Evolutionary conservation across 2,113 vertebrate species (phyloP).

Genomic region (Triplophysa dalaica): DNA sequence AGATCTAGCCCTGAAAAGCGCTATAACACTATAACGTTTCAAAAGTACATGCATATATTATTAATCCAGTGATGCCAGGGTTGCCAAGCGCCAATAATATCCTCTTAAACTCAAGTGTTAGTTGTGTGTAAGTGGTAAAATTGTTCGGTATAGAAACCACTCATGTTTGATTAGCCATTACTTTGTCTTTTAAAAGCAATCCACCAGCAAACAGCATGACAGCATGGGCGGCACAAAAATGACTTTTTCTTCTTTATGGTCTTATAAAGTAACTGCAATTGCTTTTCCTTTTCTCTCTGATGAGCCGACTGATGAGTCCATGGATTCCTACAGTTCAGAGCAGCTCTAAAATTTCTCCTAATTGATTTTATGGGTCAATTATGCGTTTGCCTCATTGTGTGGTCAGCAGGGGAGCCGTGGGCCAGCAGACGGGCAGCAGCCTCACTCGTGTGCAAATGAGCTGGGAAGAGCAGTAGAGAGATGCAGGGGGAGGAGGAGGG

Average conservation of each 20-base stretch:
- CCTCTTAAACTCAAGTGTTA: neutral
- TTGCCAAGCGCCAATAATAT: neutral
- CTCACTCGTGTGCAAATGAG: conserved; percentile 52
- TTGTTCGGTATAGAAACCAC: conserved; percentile 9
- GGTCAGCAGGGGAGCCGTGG: conserved; percentile 40
- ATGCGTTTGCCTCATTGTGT: conserved; percentile 43
- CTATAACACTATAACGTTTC: neutral
- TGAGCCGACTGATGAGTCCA: neutral
- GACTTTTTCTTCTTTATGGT: neutral
- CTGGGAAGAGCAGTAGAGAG: conserved; percentile 26
- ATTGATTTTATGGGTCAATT: conserved; percentile 57
- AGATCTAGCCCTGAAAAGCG: neutral
- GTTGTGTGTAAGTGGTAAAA: conserved; percentile 3
- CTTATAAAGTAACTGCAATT: neutral
- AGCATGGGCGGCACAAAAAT: neutral
- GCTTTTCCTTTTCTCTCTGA: conserved; percentile 5
- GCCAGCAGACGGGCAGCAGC: conserved; percentile 25
- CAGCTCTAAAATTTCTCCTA: conserved; percentile 34
- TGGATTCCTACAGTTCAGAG: conserved; percentile 29
- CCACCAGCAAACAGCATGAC: conserved; percentile 10
- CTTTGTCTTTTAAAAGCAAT: neutral
- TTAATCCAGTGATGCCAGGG: neutral
- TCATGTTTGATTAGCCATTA: conserved; percentile 16
- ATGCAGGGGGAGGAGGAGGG: conserved; percentile 43
- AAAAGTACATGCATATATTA: neutral